These are phyloP conservation scores for Girardinus metallicus DNA, from an alignment of 2,797 vertebrate species.

Conservation along the genomic window DNA sequence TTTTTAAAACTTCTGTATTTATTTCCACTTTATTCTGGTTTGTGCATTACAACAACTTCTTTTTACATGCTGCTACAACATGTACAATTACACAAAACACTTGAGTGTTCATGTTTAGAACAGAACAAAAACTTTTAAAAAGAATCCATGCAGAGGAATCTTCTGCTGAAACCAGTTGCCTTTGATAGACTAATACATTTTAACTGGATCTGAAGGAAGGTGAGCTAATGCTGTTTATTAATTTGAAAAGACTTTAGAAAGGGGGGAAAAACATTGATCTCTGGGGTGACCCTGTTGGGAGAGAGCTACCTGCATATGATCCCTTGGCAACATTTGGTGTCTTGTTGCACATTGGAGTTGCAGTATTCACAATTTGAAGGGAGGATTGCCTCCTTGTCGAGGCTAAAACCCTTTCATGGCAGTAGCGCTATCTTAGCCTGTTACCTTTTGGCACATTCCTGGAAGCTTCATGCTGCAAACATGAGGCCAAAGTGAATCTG, in stretches of 20 bases:
- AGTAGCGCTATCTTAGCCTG: background rate
- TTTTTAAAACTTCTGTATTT: constrained; percentile 12
- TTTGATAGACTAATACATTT: background rate
- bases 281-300: background rate
- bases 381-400: background rate
- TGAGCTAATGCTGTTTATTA: background rate
- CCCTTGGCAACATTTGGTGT: background rate
- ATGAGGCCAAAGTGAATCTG: background rate
- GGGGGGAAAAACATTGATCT: background rate
- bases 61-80: constrained; percentile 1
- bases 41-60: background rate
- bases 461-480: background rate
- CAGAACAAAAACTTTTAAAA: background rate
- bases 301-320: background rate
- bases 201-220: background rate
- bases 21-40: constrained; percentile 1
- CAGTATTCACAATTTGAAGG: background rate
- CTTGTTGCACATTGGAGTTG: background rate
- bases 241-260: background rate
- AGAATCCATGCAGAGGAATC: background rate
- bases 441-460: background rate
- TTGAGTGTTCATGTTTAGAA: background rate
- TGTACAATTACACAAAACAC: background rate
- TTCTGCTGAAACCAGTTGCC: background rate
- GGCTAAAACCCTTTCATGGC: background rate